Percentiles rank a stretch among this genome's conserved stretches.
phyloP scores from a whole-genome alignment of 2,113 vertebrate genomes.

The Mesocricetus auratus region DNA sequence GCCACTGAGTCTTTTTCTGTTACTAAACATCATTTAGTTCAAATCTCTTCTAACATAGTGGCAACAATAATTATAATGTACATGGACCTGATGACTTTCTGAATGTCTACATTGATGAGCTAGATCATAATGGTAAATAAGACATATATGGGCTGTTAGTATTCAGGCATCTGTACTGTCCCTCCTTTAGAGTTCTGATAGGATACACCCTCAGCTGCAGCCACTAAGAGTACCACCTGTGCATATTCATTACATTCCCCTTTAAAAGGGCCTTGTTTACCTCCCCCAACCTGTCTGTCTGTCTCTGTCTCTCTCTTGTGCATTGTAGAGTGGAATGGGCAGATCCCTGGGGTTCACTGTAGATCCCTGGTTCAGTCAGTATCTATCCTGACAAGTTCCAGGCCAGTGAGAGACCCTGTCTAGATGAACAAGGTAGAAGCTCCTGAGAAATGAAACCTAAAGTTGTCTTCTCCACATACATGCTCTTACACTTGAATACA shows the following conservation, averaged over 20 bases:
- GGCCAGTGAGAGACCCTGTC: background rate
- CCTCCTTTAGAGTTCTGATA: too few relatives aligned
- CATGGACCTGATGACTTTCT: background rate
- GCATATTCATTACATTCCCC: too few relatives aligned
- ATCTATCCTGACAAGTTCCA: background rate
- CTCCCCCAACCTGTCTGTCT: too few relatives aligned
- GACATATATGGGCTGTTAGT: background rate
- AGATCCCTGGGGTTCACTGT: background rate
- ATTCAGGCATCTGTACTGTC: too few relatives aligned
- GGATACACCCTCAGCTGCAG: too few relatives aligned
- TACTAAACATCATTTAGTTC: conserved; percentile 22
- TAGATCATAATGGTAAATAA: background rate
- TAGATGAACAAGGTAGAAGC: background rate
- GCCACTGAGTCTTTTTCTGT: background rate
- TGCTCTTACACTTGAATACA: background rate
- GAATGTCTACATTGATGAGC: background rate
- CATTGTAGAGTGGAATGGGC: background rate
- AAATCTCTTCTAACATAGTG: background rate
- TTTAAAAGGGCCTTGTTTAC: too few relatives aligned
- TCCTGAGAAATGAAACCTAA: background rate
- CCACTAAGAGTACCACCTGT: too few relatives aligned
- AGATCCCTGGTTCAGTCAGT: background rate
- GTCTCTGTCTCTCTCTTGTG: too few relatives aligned
- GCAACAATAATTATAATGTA: conserved; percentile 10
- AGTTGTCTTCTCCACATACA: background rate